phyloP scores from a whole-genome alignment of 2,888 invertebrate genomes.

The Ectemnius cavifrons region DNA sequence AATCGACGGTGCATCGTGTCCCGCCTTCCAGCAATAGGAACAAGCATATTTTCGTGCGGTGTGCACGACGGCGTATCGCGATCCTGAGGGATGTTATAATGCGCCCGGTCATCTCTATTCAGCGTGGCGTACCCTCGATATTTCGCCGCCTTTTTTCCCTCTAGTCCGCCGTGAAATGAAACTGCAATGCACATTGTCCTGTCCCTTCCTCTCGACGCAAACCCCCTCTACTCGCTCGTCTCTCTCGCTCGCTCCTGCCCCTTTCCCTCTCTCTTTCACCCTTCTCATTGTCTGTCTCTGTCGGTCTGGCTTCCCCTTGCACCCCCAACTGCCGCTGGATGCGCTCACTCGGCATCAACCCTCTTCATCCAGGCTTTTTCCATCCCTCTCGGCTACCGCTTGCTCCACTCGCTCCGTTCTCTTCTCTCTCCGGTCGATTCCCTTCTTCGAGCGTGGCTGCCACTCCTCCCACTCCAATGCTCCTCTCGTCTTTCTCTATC shows the following conservation, averaged over 20 bases:
- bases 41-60: slow-evolving; percentile 24
- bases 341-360: slow-evolving; percentile 28
- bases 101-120: slow-evolving; percentile 67
- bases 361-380: neutral
- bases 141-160: slow-evolving; percentile 65
- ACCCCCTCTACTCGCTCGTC: slow-evolving; percentile 28
- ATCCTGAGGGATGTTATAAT: slow-evolving; percentile 49
- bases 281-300: slow-evolving; percentile 3
- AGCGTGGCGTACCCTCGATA: slow-evolving; percentile 57
- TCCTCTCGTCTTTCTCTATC: slow-evolving; percentile 30
- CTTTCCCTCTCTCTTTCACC: neutral
- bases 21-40: slow-evolving; percentile 22
- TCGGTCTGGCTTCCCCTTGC: slow-evolving; percentile 11
- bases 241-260: slow-evolving; percentile 11
- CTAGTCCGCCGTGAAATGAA: slow-evolving; percentile 69
- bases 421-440: slow-evolving; percentile 67
- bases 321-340: slow-evolving; percentile 23
- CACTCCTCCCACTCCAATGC: slow-evolving; percentile 38
- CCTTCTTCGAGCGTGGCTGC: slow-evolving; percentile 43
- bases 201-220: slow-evolving; percentile 25
- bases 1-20: slow-evolving; percentile 28
- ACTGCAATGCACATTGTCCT: slow-evolving; percentile 59
- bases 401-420: slow-evolving; percentile 43
- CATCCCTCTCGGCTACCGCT: slow-evolving; percentile 17
- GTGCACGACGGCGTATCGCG: slow-evolving; percentile 30